These are phyloP conservation scores for Lates calcarifer DNA, from an alignment of 2,113 vertebrate species.

Conservation along the genomic window DNA sequence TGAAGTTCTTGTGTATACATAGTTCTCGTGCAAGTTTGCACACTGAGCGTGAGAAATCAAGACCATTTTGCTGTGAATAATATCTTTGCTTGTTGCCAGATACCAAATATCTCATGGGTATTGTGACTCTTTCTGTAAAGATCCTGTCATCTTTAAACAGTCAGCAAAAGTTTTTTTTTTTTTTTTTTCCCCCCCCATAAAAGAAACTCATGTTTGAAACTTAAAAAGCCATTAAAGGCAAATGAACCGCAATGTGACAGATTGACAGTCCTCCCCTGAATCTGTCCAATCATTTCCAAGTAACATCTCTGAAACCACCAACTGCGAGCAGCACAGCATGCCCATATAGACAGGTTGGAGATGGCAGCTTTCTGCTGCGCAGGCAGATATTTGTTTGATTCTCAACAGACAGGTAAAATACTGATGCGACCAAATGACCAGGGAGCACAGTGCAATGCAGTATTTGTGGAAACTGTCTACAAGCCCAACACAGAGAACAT, in stretches of 20 bases:
- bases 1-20: background rate
- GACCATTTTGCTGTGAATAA: slow-evolving; percentile 3
- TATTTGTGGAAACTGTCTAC: slow-evolving; percentile 16
- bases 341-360: slow-evolving; percentile 22
- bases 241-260: background rate
- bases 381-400: slow-evolving; percentile 62
- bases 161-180: slow-evolving; percentile 2
- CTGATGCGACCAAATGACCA: slow-evolving; percentile 35
- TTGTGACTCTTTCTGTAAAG: background rate
- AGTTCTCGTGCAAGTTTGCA: background rate
- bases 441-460: background rate
- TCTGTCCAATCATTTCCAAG: slow-evolving; percentile 16
- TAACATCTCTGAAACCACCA: slow-evolving; percentile 10
- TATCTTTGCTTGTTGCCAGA: background rate
- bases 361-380: slow-evolving; percentile 48
- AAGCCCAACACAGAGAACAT: background rate
- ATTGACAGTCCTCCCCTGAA: slow-evolving; percentile 24
- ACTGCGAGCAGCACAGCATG: slow-evolving; percentile 36
- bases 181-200: background rate
- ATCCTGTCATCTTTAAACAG: slow-evolving; percentile 17
- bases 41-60: slow-evolving; percentile 8
- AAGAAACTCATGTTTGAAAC: slow-evolving; percentile 20
- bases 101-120: background rate
- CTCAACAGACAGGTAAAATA: slow-evolving; percentile 50
- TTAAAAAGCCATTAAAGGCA: slow-evolving; percentile 17